Evolutionary conservation across 37 sponge, comb jelly and placozoan species (phyloP).

Genomic region (Aplysina aerophoba): DNA sequence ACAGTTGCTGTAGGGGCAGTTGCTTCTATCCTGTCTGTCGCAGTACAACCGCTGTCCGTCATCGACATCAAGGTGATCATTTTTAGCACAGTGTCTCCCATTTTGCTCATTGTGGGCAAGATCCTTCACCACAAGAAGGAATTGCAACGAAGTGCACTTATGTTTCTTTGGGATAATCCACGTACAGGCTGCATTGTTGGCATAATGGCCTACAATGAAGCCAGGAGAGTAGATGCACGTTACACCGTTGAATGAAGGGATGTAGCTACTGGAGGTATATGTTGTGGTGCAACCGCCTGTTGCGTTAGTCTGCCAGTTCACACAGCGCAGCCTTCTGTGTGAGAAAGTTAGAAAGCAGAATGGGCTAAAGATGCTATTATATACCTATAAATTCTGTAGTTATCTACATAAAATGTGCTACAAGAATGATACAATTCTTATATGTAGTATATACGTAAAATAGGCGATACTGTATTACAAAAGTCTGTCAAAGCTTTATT

Average conservation of each 20-base stretch:
- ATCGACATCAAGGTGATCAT: constrained; percentile 10
- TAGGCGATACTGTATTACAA: too few species aligned
- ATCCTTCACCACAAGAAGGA: background rate
- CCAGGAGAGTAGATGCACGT: background rate
- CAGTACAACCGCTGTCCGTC: background rate
- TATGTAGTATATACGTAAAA: too few species aligned
- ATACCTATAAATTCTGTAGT: background rate
- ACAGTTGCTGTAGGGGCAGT: background rate
- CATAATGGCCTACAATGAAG: background rate
- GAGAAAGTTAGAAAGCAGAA: background rate
- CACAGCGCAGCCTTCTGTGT: background rate
- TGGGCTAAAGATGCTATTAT: background rate
- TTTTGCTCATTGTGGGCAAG: background rate
- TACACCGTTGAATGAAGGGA: too few species aligned
- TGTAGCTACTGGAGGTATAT: background rate
- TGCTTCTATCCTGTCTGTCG: background rate
- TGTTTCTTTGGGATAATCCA: background rate
- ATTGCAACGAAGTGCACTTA: background rate
- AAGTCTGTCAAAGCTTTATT: too few species aligned
- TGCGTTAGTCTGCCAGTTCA: background rate
- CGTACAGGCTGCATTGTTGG: constrained; percentile 1
- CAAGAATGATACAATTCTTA: background rate
- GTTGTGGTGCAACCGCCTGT: background rate
- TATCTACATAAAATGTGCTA: background rate
- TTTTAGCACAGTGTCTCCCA: background rate